Percentiles rank a stretch among this genome's conserved stretches.
Evolutionary conservation across 2,113 vertebrate species (phyloP).

Genomic region (Stigmatopora nigra): DNA sequence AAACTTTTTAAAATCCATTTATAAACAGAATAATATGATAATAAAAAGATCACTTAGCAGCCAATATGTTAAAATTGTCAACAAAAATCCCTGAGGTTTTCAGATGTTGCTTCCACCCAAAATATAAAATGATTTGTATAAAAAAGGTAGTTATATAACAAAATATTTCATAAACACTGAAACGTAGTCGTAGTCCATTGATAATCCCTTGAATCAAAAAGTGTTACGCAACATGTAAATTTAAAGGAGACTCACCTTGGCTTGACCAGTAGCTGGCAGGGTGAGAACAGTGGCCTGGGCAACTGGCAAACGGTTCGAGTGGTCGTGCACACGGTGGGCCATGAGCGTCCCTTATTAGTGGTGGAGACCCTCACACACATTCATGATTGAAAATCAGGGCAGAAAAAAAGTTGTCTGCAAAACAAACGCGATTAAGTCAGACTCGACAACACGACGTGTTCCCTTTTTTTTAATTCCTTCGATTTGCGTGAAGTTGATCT

Average conservation of each 20-base stretch:
- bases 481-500: not conserved
- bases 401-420: not conserved
- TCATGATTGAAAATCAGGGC: not conserved
- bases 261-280: conserved; percentile 50
- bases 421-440: not conserved
- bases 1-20: too few species aligned
- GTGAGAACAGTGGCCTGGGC: conserved; percentile 70
- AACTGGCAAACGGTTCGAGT: conserved; percentile 61
- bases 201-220: not conserved
- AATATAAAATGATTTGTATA: too few species aligned
- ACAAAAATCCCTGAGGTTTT: too few species aligned
- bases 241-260: conserved; percentile 50
- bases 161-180: too few species aligned
- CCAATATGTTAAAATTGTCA: too few species aligned
- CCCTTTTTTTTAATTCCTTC: not conserved
- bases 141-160: too few species aligned
- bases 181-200: not conserved
- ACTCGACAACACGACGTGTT: not conserved
- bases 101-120: too few species aligned
- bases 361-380: not conserved
- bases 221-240: not conserved
- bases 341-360: conserved; percentile 61
- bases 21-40: too few species aligned
- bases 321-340: conserved; percentile 81
- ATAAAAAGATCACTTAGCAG: too few species aligned